phyloP scores from a whole-genome alignment of 2,113 vertebrate genomes.

The Salvelinus sp. region DNA sequence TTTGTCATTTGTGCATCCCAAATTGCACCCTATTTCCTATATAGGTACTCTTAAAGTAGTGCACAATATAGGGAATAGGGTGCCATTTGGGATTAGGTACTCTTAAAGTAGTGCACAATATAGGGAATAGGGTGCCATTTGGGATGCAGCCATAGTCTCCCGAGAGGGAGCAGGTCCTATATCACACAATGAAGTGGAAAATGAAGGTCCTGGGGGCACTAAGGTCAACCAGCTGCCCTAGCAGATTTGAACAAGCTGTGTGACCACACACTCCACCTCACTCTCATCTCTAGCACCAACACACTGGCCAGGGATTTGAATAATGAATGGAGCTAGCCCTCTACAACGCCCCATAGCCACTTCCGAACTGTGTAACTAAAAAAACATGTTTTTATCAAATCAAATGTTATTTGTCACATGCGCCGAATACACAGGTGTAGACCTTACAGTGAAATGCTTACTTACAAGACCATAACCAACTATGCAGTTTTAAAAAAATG shows the following conservation, averaged over 20 bases:
- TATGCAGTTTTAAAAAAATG: no score
- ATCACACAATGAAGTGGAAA: neutral
- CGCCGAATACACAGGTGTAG: no score
- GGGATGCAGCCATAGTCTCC: no score
- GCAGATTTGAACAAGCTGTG: slow-evolving; percentile 8
- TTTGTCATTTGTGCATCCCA: neutral
- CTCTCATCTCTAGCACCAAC: slow-evolving; percentile 5
- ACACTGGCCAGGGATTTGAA: slow-evolving; percentile 4
- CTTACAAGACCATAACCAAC: no score
- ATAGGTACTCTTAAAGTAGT: neutral
- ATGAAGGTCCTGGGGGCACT: slow-evolving; percentile 11
- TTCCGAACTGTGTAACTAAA: neutral
- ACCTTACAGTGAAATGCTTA: no score
- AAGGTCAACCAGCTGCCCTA: slow-evolving; percentile 18
- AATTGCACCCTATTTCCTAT: no score
- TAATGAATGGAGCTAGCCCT: slow-evolving; percentile 1
- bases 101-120: neutral
- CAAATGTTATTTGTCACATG: no score
- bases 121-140: neutral
- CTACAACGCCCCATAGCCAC: neutral
- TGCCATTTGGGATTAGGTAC: neutral
- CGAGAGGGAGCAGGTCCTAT: neutral
- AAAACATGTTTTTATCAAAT: neutral
- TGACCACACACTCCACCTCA: slow-evolving; percentile 11
- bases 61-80: neutral